Evolutionary conservation across 2,113 vertebrate species (phyloP), one percentile per base, ranked within the genome.

Genomic region (Coregonus clupeaformis): DNA sequence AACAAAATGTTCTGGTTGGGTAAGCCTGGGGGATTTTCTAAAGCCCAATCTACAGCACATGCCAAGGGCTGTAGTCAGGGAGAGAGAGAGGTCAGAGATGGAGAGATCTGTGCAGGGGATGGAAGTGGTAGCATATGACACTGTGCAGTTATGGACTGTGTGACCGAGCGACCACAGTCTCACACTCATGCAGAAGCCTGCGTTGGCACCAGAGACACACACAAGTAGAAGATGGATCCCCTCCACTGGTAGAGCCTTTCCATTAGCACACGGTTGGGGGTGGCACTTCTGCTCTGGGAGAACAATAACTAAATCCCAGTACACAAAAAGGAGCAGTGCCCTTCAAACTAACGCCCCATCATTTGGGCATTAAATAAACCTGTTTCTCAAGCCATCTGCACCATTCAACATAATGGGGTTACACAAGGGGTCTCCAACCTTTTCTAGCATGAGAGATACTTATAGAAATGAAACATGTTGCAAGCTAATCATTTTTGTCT

Each of bases 211-310:
- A n/a, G n/a, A n/a, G n/a, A n/a, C 66, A 72, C 36, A 11, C 74
- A 47, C 25, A 57, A 18, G 5, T 29, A 75, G 81, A 89, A 90
- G 90, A 91, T 89, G 88, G 90, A 82, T 57, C 62, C 42, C 69
- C 81, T 73, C 59, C 52, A 74, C 29, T 29, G 66, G 73, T 80
- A 82, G 78, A 80, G 76, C 80, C 82, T 77, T 29, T 59, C 68
- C 85, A 5, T 25, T 63, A 87, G 87, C 88, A 45, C 13, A 45
- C 16, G 36, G 11, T 42, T 29, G 32, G 66, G 29, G 27, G 52
- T 69, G 77, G 78, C 42, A 6, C 42, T 5, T 45, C 42, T 45
- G 42, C 42, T 45, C 5, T 45, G 42, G 42, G 42, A 45, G 42
- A 45, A 45, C 42, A 67, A 30, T 5, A 25, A n/a, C 25, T 3